Evolutionary conservation across 2,888 invertebrate genomes (phyloP).

Genomic region (Napeogenes inachia): DNA sequence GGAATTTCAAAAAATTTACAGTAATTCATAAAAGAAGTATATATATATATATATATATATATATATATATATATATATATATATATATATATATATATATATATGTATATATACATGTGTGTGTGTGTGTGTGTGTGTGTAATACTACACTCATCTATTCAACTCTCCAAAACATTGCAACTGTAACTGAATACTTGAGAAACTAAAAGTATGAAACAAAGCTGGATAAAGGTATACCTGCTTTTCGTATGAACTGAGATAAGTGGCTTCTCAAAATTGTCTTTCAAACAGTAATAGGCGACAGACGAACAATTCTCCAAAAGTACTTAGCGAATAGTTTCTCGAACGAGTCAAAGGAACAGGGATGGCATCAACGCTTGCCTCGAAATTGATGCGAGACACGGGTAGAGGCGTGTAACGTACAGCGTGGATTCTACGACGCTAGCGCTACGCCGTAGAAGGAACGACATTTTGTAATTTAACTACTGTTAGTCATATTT

Average conservation of each 20-base stretch:
- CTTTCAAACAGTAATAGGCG: conserved; percentile 43
- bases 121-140: too few relatives aligned
- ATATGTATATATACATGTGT: too few relatives aligned
- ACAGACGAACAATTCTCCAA: conserved; percentile 41
- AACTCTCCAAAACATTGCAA: not conserved
- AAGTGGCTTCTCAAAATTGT: conserved; percentile 44
- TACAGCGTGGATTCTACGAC: too few relatives aligned
- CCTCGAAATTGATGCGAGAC: conserved; percentile 18
- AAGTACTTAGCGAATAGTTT: conserved; percentile 49
- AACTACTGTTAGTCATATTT: too few relatives aligned
- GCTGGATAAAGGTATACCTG: conserved; percentile 29
- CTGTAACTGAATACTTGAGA: conserved; percentile 3
- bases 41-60: too few relatives aligned
- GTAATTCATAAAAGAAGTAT: too few relatives aligned
- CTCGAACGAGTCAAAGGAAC: conserved; percentile 40
- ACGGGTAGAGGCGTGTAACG: too few relatives aligned
- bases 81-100: too few relatives aligned
- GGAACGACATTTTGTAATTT: not conserved
- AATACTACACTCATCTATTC: too few relatives aligned
- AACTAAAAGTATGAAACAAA: conserved; percentile 25
- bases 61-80: too few relatives aligned
- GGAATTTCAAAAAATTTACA: too few relatives aligned
- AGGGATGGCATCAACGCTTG: conserved; percentile 34
- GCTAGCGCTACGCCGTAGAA: not conserved
- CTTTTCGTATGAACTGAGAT: conserved; percentile 35